Evolutionary conservation across 2,797 vertebrate genomes (phyloP), one percentile per base, ranked within the genome.

Genomic region (Hippocampus kuda): DNA sequence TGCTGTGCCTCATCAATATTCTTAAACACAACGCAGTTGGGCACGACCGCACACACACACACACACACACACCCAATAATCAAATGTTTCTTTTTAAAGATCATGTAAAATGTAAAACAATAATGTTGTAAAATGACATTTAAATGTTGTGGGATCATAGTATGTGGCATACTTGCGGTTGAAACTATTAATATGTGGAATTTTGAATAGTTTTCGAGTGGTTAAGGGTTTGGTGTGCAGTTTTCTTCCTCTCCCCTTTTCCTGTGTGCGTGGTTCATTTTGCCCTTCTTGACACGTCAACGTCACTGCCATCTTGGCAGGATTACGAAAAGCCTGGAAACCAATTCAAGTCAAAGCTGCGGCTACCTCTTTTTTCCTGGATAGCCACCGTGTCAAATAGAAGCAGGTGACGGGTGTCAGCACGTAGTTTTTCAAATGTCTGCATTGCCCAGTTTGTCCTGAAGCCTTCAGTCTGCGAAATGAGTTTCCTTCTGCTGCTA

Each of bases 391-490:
- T n/a, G 41, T 64, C n/a, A 44, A 46, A 64, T 64, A 64, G 62
- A 44, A 64, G 27, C 63, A 65, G 63, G 24, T 49, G 63, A 65
- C 24, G 63, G 42, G 63, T 65, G 63, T 65, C 63, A 65, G 63
- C 63, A 65, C 42, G 15, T 48, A 65, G n/a, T 65, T 65, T 65
- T 27, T 48, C 44, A 65, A 65, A 65, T 1, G 61, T 42, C 5
- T 22, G 5, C 22, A 22, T 42, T 42, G 61, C 61, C 42, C 15
- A 61, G 30, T 38, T 34, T 61, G 5, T 61, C 15, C 76, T 79
- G 73, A 80, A 82, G 75, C 34, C 78, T 77, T 81, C 83, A 79
- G 80, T 83, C 84, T 87, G 86, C 81, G 89, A 87, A 90, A 89
- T 83, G 82, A 84, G 83, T 90, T 90, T 86, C 86, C 87, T 80